A percentile compares a stretch with the other conserved stretches of the same genome.
phyloP scores from a whole-genome alignment of 2,888 invertebrate genomes.

The Malthinus seriepunctatus region DNA sequence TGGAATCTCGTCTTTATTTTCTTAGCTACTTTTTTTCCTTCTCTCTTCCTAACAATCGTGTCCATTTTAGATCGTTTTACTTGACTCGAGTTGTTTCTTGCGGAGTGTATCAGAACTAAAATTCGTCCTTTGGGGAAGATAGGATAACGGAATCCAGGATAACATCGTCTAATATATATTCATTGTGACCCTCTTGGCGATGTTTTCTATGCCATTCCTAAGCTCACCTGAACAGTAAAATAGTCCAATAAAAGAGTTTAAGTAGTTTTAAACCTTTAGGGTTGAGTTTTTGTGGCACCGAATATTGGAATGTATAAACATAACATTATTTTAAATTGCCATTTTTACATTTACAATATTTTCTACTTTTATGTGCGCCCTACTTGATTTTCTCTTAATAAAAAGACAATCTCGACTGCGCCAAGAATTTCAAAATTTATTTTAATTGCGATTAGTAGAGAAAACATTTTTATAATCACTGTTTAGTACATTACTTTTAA shows the following conservation, averaged over 20 bases:
- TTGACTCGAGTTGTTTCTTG: constrained; percentile 29
- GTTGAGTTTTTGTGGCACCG: constrained; percentile 35
- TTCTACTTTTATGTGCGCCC: no score
- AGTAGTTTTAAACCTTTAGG: constrained; percentile 43
- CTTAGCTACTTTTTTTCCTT: constrained; percentile 17
- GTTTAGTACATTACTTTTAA: neutral
- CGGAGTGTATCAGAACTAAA: constrained; percentile 29
- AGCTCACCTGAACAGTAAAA: constrained; percentile 47
- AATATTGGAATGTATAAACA: constrained; percentile 36
- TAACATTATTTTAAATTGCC: constrained; percentile 32
- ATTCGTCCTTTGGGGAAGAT: constrained; percentile 31
- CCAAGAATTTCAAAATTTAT: no score
- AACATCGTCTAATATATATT: constrained; percentile 40
- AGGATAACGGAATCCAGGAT: constrained; percentile 29
- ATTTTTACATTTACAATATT: no score
- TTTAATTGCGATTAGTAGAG: no score
- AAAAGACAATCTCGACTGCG: no score
- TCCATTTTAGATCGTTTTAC: constrained; percentile 29
- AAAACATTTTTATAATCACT: neutral
- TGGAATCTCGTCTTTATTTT: constrained; percentile 37
- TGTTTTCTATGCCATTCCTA: constrained; percentile 46
- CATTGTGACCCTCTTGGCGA: constrained; percentile 46
- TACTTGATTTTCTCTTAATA: no score
- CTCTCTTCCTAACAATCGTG: constrained; percentile 19
- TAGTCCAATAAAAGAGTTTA: constrained; percentile 47